Percentiles rank a stretch among this genome's conserved stretches.
Evolutionary conservation across 1,140 invertebrate species (phyloP).

Genomic region (Oedothorax gibbosus): DNA sequence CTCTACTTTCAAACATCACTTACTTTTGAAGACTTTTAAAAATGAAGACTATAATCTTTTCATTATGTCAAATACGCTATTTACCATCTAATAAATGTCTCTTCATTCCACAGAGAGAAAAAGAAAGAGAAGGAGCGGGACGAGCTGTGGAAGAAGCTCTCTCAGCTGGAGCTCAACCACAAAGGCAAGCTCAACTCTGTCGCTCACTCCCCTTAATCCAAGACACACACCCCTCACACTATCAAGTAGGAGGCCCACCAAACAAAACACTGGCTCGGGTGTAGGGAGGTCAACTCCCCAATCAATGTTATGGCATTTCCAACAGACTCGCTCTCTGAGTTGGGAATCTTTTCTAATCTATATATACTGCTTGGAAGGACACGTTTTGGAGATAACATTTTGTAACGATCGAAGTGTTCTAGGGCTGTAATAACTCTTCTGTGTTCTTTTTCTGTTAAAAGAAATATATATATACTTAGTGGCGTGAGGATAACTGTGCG

Average conservation of each 20-base stretch:
- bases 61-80: too few relatives aligned
- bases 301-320: slow-evolving; percentile 44
- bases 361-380: slow-evolving; percentile 55
- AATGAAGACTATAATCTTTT: too few relatives aligned
- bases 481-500: slow-evolving; percentile 10
- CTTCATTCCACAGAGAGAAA: slow-evolving; percentile 81
- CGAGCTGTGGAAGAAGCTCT: slow-evolving; percentile 91
- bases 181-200: slow-evolving; percentile 58
- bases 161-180: slow-evolving; percentile 65
- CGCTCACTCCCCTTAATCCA: slow-evolving; percentile 52
- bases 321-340: neutral
- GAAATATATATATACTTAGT: slow-evolving; percentile 28
- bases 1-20: too few relatives aligned
- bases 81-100: too few relatives aligned
- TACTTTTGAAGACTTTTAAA: too few relatives aligned
- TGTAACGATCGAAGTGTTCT: slow-evolving; percentile 49
- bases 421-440: slow-evolving; percentile 24
- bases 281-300: slow-evolving; percentile 34
- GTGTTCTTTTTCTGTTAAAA: neutral
- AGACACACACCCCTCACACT: slow-evolving; percentile 21
- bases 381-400: slow-evolving; percentile 49
- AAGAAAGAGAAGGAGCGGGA: slow-evolving; percentile 94
- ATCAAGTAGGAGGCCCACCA: neutral
- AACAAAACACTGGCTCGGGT: neutral
- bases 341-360: slow-evolving; percentile 54